Evolutionary conservation across 2,113 vertebrate genomes (phyloP).

Genomic region (Kryptolebias marmoratus): DNA sequence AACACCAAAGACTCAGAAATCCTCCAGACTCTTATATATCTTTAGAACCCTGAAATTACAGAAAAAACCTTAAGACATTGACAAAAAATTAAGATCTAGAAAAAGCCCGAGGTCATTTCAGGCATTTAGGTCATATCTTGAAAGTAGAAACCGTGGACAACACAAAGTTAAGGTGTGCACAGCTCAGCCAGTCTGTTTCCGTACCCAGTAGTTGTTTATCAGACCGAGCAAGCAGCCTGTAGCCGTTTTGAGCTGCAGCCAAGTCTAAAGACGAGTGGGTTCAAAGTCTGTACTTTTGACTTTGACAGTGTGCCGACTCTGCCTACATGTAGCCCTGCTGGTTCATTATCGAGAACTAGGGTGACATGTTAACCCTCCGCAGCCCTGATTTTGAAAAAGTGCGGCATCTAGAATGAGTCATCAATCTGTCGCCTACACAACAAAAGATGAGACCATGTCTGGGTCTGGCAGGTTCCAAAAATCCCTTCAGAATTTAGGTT

Average conservation of each 20-base stretch:
- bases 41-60: neutral
- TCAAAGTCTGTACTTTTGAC: slow-evolving; percentile 63
- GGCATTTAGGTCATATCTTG: neutral
- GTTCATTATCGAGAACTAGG: slow-evolving; percentile 47
- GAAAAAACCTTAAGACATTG: neutral
- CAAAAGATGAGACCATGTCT: slow-evolving; percentile 56
- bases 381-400: slow-evolving; percentile 19
- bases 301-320: slow-evolving; percentile 40
- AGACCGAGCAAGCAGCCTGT: slow-evolving; percentile 48
- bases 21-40: neutral
- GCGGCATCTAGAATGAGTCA: slow-evolving; percentile 34
- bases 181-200: slow-evolving; percentile 10
- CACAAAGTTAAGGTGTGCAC: neutral
- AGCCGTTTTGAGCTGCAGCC: slow-evolving; percentile 56
- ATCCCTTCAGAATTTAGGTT: slow-evolving; percentile 4
- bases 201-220: slow-evolving; percentile 60
- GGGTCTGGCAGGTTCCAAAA: slow-evolving; percentile 20
- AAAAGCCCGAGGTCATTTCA: slow-evolving; percentile 7
- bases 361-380: slow-evolving; percentile 45
- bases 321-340: slow-evolving; percentile 45
- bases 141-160: neutral
- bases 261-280: slow-evolving; percentile 59
- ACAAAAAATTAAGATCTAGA: neutral
- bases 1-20: slow-evolving; percentile 5
- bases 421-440: slow-evolving; percentile 11